Base-by-base conservation (phyloP, 2,113 vertebrate genomes). In the Cyanoderma ruficeps region DNA sequence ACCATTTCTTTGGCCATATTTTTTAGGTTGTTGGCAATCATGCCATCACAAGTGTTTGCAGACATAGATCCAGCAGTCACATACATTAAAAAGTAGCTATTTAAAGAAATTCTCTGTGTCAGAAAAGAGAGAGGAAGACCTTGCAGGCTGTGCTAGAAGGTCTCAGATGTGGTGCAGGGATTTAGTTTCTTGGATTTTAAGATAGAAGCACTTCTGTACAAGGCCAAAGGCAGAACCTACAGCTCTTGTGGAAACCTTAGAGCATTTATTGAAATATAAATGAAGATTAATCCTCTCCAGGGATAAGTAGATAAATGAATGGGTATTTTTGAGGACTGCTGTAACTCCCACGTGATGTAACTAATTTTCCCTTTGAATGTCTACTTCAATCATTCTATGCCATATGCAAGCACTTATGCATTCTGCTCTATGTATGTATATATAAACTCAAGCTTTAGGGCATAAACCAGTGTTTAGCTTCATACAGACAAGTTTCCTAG, bases 331-430 rank as follows among this genome's bases (percentile, higher is more conserved):
- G 76, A 81, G 60, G 35, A 77, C 68, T 92, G 31, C 52, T 70
- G 52, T 78, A 81, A 93, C 59, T 94, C 86, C 64, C 60, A 67
- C 42, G 13, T 77, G 64, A 90, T 69, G 11, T 70, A 87, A 33
- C 79, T 95, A 47, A 87, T 89, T 93, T 93, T 94, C 47, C 52
- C 56, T 93, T 67, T 83, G 79, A 83, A 75, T 93, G 76, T 41
- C 47, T 91, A 23, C 75, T 70, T 93, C 60, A 86, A 24, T 90
- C 75, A 64, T 77, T 86, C 35, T 55, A 6, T 83, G 55, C 50
- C 50, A 28, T 85, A n/a, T 95, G 71, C 67, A 85, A 35, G 80
- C 70, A 76, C 14, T 89, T 82, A 57, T 10, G 9, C 42, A 83
- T 95, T 93, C 55, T 95, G 37, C 53, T 87, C 4, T 72, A 4